Base-by-base conservation (phyloP, 1,140 invertebrate species). In the Achroia grisella region DNA sequence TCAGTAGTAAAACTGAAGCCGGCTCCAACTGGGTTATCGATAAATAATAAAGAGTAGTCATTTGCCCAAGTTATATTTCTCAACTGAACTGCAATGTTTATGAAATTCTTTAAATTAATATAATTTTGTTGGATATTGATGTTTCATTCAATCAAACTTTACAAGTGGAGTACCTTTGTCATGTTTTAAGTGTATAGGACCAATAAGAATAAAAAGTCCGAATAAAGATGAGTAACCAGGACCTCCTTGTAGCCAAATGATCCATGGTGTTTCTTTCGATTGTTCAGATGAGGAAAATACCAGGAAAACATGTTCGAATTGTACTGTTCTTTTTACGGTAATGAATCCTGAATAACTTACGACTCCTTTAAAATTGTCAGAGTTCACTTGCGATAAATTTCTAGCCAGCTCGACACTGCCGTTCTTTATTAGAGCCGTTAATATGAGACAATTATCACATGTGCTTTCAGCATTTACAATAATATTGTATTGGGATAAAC, bases 231-330 rank as follows among this genome's bases (percentile, higher is more conserved):
- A 90, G 8, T 89, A 88, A 0, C 94, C 94, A 8, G 94, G 94
- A 2, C 93, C 89, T 27, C 92, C 92, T 85, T 93, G 90, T 10
- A 93, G 78, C 92, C 92, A 93, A 12, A 93, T 60, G n/a, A 92
- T 51, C 29, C 93, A 84, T 2, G 92, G 92, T 0, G 89, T 55
- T 28, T 42, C 89, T 49, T 74, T 41, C 29, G 40, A 12, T 11
- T 32, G 10, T 61, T 73, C 0, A 45, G 62, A 85, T 67, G 1
- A 9, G 90, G 90, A 56, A 93, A 92, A 70, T 89, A 93, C 91
- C 91, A 93, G 72, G n/a, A 93, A 92, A 92, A 93, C 48, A 91
- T 63, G 65, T 93, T 91, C n/a, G n/a, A n/a, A n/a, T n/a, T n/a
- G n/a, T n/a, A n/a, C n/a, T n/a, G n/a, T n/a, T n/a, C n/a, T n/a